These are phyloP conservation scores for Pituophis catenifer DNA, from an alignment of 2,113 vertebrate genomes.

Conservation along the genomic window DNA sequence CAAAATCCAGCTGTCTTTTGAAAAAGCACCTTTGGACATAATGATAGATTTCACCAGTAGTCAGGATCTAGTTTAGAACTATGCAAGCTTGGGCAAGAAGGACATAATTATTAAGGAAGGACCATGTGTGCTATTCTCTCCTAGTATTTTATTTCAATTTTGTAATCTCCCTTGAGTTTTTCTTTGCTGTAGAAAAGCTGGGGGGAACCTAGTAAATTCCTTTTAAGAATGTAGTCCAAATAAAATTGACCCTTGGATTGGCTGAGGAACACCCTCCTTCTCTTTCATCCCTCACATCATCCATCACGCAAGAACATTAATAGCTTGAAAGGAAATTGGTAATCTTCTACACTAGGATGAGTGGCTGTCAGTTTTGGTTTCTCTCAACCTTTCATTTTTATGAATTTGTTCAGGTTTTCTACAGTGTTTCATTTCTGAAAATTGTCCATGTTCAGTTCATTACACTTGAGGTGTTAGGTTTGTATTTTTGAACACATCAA, in stretches of 20 bases:
- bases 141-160: background rate
- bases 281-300: background rate
- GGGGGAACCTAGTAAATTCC: background rate
- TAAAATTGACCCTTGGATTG: background rate
- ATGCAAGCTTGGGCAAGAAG: background rate
- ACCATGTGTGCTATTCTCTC: background rate
- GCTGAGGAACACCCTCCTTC: background rate
- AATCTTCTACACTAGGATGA: background rate
- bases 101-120: background rate
- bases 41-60: background rate
- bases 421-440: background rate
- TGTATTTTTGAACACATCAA: background rate
- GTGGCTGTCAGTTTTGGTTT: background rate
- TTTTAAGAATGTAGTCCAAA: background rate
- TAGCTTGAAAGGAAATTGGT: background rate
- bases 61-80: background rate
- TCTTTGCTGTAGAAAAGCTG: background rate
- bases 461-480: background rate
- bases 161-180: background rate
- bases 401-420: background rate
- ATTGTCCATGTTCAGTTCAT: background rate
- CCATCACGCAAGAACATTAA: background rate
- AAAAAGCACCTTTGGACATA: background rate
- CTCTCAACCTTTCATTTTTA: background rate
- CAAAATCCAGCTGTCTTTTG: background rate